Base-by-base conservation (phyloP, 1,140 invertebrate species). In the Cydia strobilella region DNA sequence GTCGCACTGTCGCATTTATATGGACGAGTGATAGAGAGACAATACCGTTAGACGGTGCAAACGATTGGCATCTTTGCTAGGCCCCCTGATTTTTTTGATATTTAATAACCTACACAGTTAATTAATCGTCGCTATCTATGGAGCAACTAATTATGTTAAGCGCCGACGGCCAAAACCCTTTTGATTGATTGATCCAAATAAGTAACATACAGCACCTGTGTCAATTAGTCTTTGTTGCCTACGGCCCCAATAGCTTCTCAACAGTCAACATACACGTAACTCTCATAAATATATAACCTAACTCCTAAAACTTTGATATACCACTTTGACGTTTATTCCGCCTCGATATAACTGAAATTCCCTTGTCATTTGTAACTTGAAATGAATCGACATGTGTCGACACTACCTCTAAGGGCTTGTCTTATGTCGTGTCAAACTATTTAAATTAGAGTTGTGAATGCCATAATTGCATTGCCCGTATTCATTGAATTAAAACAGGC, bases 401-500 rank as follows among this genome's bases (percentile, higher is more conserved):
- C 54, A 23, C 20, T 54, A n/a, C 42, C 10, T 45, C 12, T 51
- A 59, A 59, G 54, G 54, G 54, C 54, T 59, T 20, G 54, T 7
- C 51, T 0, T 59, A 23, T 23, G 54, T 59, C 54, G 54, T 59
- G 54, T 23, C 54, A 59, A 59, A 59, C 18, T 59, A 59, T 59
- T 59, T 59, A 59, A 59, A 59, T 59, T 59, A 59, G 54, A 59
- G 54, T 23, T 9, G 20, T 59, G 20, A 59, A 59, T 59, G 54
- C 54, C 9, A 59, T 23, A 59, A 23, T 23, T 54, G 15, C 51
- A 54, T 18, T 51, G 48, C 5, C 48, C 18, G 1, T n/a, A 5
- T n/a, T 5, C 13, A 9, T 5, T 18, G 48, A 15, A 51, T 15
- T n/a, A n/a, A 51, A 6, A 48, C 3, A 51, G 48, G 1, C 48